Evolutionary conservation across 2,113 vertebrate species (phyloP), one percentile per base, ranked within the genome.

Genomic region (Hippocampus comes): DNA sequence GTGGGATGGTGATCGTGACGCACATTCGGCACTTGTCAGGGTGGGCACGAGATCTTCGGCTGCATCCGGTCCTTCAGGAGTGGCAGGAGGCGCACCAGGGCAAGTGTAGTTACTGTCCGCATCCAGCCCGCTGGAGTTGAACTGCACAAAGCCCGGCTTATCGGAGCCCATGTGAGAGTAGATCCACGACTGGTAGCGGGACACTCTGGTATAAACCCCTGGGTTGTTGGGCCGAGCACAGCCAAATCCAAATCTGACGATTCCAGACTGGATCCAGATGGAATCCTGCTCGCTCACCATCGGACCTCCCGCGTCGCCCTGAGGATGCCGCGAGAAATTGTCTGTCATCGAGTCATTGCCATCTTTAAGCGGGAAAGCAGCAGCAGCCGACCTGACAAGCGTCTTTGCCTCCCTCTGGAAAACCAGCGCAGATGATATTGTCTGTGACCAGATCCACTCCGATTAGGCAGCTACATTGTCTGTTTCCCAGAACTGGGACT

Each of bases 291-390:
- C 81, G 79, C 75, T 90, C 79, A 95, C 93, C 78, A 97, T 76
- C 38, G 94, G 94, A 74, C 95, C 94, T 41, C 95, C 94, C 1
- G 94, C 95, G 56, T 96, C 94, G 53, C 94, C 94, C 94, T 96
- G 67, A 41, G 8, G 43, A 27, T 2, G 9, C 34, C 34, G 34
- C 34, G 34, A 38, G 5, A 38, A 38, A 38, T 6, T 38, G 5
- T 5, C 34, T 6, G 34, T 38, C 34, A 38, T 38, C 34, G 34
- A 0, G 30, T 34, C 30, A 34, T 34, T 34, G 30, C 34, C 34
- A 38, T 38, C 34, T 38, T 38, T 38, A 6, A 38, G 34, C 34
- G 34, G 30, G 34, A 38, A 38, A 38, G 34, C 34, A 38, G 34
- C 34, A 48, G 1, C 43, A 53, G 17, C 9, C 25, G 23, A 70